Conservation (phyloP, 2,113 vertebrate genomes). For the Halichoeres trimaculatus region DNA sequence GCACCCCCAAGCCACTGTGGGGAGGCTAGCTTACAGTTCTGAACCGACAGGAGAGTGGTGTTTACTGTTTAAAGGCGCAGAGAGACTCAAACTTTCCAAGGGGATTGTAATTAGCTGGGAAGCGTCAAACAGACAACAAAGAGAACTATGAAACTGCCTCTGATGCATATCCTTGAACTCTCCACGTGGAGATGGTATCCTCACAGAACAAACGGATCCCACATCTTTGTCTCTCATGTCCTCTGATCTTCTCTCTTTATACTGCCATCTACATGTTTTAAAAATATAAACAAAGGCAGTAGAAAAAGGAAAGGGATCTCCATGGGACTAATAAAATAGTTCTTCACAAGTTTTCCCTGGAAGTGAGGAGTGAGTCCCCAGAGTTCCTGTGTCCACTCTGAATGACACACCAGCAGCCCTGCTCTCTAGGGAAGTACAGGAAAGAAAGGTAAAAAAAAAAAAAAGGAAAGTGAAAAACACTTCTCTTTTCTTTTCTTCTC, state of each 20-base stretch:
- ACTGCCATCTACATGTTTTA: constrained; percentile 63
- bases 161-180: constrained; percentile 64
- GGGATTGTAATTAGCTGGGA: constrained; percentile 68
- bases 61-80: constrained; percentile 68
- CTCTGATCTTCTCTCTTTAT: constrained; percentile 64
- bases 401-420: constrained; percentile 56
- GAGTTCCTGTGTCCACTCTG: constrained; percentile 75
- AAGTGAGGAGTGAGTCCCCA: constrained; percentile 61
- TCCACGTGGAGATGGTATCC: constrained; percentile 49
- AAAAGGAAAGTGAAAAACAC: constrained; percentile 54
- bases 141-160: constrained; percentile 53
- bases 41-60: constrained; percentile 39
- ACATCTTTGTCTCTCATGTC: constrained; percentile 45
- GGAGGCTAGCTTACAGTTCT: constrained; percentile 42
- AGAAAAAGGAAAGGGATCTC: constrained; percentile 40
- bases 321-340: constrained; percentile 53
- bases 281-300: constrained; percentile 62
- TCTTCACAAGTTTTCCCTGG: constrained; percentile 62
- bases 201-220: constrained; percentile 64
- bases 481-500: constrained; percentile 46
- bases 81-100: constrained; percentile 56
- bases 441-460: constrained; percentile 17
- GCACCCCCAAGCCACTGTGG: constrained; percentile 39
- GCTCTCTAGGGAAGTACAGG: constrained; percentile 58
- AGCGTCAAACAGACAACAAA: constrained; percentile 64